These are phyloP conservation scores for Nibea albiflora DNA, from an alignment of 2,113 vertebrate genomes.

Conservation along the genomic window DNA sequence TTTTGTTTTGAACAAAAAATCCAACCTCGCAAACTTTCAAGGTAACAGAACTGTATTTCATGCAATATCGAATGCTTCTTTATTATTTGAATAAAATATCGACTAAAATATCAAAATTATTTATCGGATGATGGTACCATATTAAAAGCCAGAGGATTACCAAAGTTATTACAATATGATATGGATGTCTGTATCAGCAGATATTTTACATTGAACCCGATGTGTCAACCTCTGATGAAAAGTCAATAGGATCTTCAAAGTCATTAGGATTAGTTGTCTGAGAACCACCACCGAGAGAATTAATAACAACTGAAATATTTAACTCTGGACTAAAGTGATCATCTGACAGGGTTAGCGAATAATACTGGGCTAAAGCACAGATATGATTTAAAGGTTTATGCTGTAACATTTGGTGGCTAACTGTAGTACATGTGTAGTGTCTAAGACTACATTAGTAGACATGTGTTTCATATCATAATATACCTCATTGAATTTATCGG, in stretches of 20 bases:
- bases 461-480: too few species aligned
- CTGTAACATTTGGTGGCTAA: not conserved
- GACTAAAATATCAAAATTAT: not conserved
- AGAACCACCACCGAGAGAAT: not conserved
- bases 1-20: too few species aligned
- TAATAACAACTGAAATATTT: not conserved
- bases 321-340: not conserved
- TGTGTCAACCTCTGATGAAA: not conserved
- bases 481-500: too few species aligned
- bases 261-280: not conserved
- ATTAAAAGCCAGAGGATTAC: not conserved
- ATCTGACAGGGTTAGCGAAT: not conserved
- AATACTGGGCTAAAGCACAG: too few species aligned
- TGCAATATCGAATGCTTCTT: not conserved
- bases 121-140: not conserved
- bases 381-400: not conserved
- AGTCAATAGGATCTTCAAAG: not conserved
- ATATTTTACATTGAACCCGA: not conserved
- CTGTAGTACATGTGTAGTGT: too few species aligned
- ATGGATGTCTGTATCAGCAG: not conserved
- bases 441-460: too few species aligned
- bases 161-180: not conserved
- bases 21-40: too few species aligned
- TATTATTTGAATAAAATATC: too few species aligned
- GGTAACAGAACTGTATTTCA: not conserved